Base-by-base conservation (phyloP, 2,113 vertebrate genomes). In the Macquaria australasica region DNA sequence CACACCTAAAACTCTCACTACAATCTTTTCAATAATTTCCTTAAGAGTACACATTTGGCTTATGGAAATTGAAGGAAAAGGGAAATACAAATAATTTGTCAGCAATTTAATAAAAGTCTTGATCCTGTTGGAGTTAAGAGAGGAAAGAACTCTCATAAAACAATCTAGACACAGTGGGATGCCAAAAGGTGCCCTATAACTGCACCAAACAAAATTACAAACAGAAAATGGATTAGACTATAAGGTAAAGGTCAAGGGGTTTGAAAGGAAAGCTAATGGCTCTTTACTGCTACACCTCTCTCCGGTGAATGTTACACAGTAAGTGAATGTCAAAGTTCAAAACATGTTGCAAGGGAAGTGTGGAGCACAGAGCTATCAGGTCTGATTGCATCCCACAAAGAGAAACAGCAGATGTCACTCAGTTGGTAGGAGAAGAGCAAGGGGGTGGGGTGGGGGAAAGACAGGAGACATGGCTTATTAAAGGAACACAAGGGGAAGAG, bases 391-490 rank as follows among this genome's bases (percentile, higher is more conserved):
- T 43, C 73, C 14, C 39, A 41, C 39, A 41, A 41, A 41, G 53
- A 68, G 60, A 59, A 73, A 51, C 31, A 74, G 78, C 81, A 86
- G 78, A 86, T 71, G 83, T 58, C 80, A 58, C 79, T 73, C 21
- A 25, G 62, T 53, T 48, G 59, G 48, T 62, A 50, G 28, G 7
- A 79, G 58, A 56, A 12, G 21, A 21, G 77, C 43, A 66, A 74
- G 66, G 55, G 37, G 25, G 18, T n/a, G n/a, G n/a, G n/a, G n/a
- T n/a, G 39, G 4, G 53, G n/a, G 20, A 55, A 70, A 58, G 58
- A 73, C 53, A 45, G 50, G 51, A 34, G n/a, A 79, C 12, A 79
- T 5, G 21, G 59, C 11, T 83, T 70, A 79, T 76, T 67, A 67
- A 50, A 76, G 53, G 77, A 62, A 84, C 39, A 85, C 20, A 25